These are phyloP conservation scores for Agapornis canus DNA, from an alignment of 2,797 vertebrate genomes.

Conservation along the genomic window DNA sequence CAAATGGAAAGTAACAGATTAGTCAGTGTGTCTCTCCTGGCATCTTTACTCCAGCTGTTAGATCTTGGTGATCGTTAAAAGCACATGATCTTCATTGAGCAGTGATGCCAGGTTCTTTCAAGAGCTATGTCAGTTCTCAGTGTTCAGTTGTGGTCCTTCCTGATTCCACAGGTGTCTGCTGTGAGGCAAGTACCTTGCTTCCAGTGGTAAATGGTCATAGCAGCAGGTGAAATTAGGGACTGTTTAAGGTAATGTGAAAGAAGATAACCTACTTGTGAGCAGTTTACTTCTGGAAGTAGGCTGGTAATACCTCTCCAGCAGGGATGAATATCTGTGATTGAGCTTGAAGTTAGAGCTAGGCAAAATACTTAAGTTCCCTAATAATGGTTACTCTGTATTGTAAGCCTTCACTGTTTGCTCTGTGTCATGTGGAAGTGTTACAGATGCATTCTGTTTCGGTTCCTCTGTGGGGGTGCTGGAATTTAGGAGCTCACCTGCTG, in stretches of 20 bases:
- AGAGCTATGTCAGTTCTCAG: neutral
- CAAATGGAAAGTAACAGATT: neutral
- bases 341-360: neutral
- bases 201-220: neutral
- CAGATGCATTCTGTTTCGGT: neutral
- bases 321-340: neutral
- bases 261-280: neutral
- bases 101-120: neutral
- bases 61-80: neutral
- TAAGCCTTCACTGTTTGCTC: neutral
- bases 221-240: neutral
- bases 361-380: neutral
- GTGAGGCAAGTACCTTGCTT: neutral
- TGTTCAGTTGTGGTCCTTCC: neutral
- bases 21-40: neutral
- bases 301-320: neutral
- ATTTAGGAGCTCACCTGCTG: neutral
- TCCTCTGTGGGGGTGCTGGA: neutral
- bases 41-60: neutral
- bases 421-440: rapidly evolving
- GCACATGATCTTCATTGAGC: neutral
- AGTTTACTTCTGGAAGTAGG: neutral
- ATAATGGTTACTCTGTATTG: neutral
- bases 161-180: neutral
- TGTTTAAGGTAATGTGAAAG: neutral